Base-by-base conservation (phyloP, 2,888 invertebrate genomes). In the Leucophenga montana region DNA sequence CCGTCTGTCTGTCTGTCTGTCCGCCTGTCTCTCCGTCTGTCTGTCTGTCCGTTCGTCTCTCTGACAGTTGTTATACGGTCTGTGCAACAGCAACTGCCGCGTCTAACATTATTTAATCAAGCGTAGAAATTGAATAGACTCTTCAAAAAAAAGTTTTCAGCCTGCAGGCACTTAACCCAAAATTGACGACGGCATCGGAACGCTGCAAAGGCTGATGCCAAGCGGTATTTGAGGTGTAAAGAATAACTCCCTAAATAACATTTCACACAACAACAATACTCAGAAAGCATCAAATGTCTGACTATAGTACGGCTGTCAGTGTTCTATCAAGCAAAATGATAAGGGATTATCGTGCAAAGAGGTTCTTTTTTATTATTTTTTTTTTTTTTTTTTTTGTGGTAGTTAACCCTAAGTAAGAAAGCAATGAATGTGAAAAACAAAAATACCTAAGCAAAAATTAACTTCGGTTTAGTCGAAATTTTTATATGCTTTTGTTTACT, bases 91-190 rank as follows among this genome's bases (percentile, higher is more conserved):
- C 72, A 75, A 65, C 69, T 74, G 74, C 75, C 73, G 69, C 71
- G 74, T 83, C 77, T 71, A 78, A 83, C 82, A 83, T 82, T 82
- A 82, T 82, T 82, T 82, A 82, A 82, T 82, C 83, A 82, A 82
- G 83, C 82, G 83, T 75, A 78, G 80, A 83, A 82, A 82, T 82
- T 82, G 83, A 83, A 82, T 82, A 82, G 81, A 82, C 79, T 82
- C 81, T 82, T 83, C 33, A 20, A 64, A 27, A 78, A 82, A 81
- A 82, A 82, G 80, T 81, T 82, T 83, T 64, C 62, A 64, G 83
- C 83, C 78, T 75, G 11, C 74, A 75, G 82, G 78, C 81, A 82
- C 83, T 82, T 83, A 82, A 83, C 83, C 83, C 82, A 73, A 78
- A 77, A 77, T 22, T 27, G n/a, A 50, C 50, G 50, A 6, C n/a